These are phyloP conservation scores for Cheilosia vernalis DNA, from an alignment of 2,888 invertebrate genomes.

Conservation along the genomic window DNA sequence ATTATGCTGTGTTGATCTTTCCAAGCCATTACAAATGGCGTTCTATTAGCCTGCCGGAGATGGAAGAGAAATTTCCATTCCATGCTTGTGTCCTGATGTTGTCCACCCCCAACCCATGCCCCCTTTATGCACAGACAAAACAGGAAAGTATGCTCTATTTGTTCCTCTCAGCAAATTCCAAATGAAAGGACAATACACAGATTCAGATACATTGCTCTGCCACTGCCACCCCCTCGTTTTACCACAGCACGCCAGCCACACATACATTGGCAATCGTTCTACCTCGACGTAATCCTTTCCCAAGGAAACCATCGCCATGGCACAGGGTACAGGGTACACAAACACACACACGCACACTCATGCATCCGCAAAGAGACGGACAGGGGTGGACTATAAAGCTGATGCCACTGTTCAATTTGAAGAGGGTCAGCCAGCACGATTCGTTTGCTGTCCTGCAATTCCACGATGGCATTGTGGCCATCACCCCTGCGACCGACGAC, in stretches of 20 bases:
- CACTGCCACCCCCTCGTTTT: slow-evolving; percentile 62
- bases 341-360: slow-evolving; percentile 16
- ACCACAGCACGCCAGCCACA: slow-evolving; percentile 42
- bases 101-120: background rate
- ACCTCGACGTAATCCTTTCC: slow-evolving; percentile 69
- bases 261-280: slow-evolving; percentile 63
- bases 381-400: slow-evolving; percentile 70
- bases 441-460: slow-evolving; percentile 73
- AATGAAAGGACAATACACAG: slow-evolving; percentile 66
- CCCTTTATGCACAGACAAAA: slow-evolving; percentile 57
- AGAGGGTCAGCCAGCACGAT: slow-evolving; percentile 70
- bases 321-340: slow-evolving; percentile 17
- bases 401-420: slow-evolving; percentile 74
- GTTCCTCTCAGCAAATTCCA: slow-evolving; percentile 64
- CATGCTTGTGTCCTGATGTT: background rate
- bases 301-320: slow-evolving; percentile 26
- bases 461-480: slow-evolving; percentile 43
- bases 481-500: too few species aligned
- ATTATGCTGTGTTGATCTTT: slow-evolving; percentile 56
- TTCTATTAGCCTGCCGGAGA: slow-evolving; percentile 54
- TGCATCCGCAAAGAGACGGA: background rate
- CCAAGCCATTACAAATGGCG: slow-evolving; percentile 65
- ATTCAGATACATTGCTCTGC: slow-evolving; percentile 47
- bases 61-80: slow-evolving; percentile 45
- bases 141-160: slow-evolving; percentile 73